Conservation (phyloP, 2,797 vertebrate genomes). For the Rhinichthys osculus region DNA sequence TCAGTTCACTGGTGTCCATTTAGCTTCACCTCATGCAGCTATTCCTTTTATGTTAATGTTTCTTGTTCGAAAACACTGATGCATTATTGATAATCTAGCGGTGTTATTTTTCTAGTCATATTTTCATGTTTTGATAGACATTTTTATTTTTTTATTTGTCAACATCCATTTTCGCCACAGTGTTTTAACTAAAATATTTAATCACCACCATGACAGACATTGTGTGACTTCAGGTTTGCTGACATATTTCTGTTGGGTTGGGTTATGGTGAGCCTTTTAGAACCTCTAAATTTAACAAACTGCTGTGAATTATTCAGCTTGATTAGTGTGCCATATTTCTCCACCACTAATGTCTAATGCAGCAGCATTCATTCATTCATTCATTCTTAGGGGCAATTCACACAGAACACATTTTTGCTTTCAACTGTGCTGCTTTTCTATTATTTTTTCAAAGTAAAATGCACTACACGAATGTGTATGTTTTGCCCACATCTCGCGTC, state of each 20-base stretch:
- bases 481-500: background rate
- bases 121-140: no score
- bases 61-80: no score
- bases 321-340: background rate
- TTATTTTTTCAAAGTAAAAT: background rate
- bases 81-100: no score
- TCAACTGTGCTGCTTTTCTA: background rate
- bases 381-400: background rate
- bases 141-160: no score
- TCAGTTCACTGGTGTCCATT: no score
- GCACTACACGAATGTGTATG: background rate
- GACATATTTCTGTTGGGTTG: slow-evolving; percentile 15
- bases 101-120: no score
- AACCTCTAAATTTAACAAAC: background rate
- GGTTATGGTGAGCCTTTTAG: background rate
- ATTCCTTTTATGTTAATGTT: no score
- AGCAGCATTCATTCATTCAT: background rate
- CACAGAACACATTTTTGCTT: background rate
- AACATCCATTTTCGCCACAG: no score
- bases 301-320: background rate
- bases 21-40: no score
- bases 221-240: background rate
- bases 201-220: background rate
- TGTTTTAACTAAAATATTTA: no score
- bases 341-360: background rate